Conservation (phyloP, 2,888 invertebrate species). For the Hyalella azteca region DNA sequence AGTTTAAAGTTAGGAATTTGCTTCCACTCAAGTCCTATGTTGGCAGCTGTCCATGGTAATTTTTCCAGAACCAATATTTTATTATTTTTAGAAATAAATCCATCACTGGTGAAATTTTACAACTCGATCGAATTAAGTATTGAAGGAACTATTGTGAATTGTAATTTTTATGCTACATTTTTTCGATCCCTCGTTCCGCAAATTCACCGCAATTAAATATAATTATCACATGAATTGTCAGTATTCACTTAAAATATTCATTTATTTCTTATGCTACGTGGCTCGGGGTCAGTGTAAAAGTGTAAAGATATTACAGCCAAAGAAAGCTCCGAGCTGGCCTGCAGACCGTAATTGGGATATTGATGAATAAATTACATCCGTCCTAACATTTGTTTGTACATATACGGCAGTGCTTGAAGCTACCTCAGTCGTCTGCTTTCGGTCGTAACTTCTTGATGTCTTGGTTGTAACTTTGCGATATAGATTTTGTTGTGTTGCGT, state of each 20-base stretch:
- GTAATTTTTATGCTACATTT: background rate
- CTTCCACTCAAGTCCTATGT: background rate
- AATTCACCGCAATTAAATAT: background rate
- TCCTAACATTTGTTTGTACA: background rate
- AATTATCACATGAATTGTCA: background rate
- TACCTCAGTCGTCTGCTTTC: slow-evolving; percentile 21
- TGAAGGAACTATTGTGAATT: background rate
- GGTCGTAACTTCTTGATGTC: background rate
- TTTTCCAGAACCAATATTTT: background rate
- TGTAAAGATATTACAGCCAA: background rate
- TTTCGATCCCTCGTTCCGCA: background rate
- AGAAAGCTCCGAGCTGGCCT: no score
- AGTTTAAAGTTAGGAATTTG: background rate
- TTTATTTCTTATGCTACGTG: background rate
- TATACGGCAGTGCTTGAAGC: background rate
- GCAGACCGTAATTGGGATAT: no score
- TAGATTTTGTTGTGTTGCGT: no score
- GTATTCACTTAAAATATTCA: background rate
- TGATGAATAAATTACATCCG: slow-evolving; percentile 21
- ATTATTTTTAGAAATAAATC: background rate
- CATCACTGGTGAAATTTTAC: background rate
- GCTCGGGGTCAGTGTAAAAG: background rate
- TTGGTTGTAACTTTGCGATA: background rate
- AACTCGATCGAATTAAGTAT: background rate
- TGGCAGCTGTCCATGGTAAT: background rate